A percentile compares a stretch with the other conserved stretches of the same genome.
phyloP scores from a whole-genome alignment of 2,797 vertebrate species.

The Poecilia wingei region DNA sequence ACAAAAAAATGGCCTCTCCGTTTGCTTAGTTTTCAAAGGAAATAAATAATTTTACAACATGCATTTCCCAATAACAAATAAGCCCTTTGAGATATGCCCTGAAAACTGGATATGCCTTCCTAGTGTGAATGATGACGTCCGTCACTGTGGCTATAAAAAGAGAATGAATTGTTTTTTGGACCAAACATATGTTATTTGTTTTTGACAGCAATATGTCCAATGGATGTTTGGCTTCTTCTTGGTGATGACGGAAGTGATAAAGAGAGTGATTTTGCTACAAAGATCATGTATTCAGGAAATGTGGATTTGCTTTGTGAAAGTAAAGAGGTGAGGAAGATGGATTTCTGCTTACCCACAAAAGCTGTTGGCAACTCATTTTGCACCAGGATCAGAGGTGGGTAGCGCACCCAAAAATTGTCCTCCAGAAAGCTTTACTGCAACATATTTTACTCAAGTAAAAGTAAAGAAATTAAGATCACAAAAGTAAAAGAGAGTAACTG shows the following conservation, averaged over 20 bases:
- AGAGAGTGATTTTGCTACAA: neutral
- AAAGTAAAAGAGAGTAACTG: neutral
- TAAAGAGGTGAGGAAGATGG: neutral
- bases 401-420: neutral
- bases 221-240: neutral
- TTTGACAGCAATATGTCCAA: neutral
- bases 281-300: neutral
- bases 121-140: neutral
- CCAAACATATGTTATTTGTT: neutral
- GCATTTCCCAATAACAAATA: neutral
- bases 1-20: neutral
- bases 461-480: neutral
- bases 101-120: neutral
- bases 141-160: neutral
- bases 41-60: neutral
- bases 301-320: neutral
- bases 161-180: neutral
- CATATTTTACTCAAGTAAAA: neutral
- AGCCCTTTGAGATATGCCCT: neutral
- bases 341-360: neutral
- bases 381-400: neutral
- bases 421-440: neutral
- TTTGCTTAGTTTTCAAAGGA: neutral
- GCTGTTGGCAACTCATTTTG: neutral
- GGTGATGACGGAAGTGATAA: neutral